phyloP scores from a whole-genome alignment of 2,797 vertebrate species.

The Hydrocynus forskahlii region DNA sequence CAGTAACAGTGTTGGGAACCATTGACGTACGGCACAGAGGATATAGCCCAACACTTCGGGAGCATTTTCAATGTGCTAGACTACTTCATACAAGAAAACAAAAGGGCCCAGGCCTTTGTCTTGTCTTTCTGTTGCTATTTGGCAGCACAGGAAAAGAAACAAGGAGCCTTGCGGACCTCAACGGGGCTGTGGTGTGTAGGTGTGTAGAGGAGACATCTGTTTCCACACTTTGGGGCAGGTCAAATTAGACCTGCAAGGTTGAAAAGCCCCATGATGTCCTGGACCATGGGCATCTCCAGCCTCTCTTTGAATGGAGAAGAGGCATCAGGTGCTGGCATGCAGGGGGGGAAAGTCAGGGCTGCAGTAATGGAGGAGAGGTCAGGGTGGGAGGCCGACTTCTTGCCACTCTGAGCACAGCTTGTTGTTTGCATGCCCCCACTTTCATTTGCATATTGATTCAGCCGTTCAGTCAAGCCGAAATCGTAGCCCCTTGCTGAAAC shows the following conservation, averaged over 20 bases:
- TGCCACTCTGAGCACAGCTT: conserved; percentile 2
- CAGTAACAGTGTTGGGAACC: neutral
- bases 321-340: neutral
- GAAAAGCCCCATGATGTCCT: neutral
- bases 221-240: conserved; percentile 5
- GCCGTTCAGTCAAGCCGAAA: conserved; percentile 17
- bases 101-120: neutral
- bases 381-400: neutral
- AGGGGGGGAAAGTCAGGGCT: neutral
- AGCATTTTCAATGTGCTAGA: neutral
- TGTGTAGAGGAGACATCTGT: conserved; percentile 19
- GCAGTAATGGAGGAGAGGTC: neutral
- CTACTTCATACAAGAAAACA: neutral
- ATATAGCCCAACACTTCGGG: neutral
- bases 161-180: conserved; percentile 26
- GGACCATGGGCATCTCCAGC: neutral
- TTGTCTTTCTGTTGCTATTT: conserved; percentile 9
- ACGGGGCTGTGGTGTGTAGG: neutral
- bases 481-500: conserved; percentile 11
- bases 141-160: neutral
- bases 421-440: conserved; percentile 9
- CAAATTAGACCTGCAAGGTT: conserved; percentile 6
- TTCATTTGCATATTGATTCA: conserved; percentile 34
- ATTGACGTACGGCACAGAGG: neutral
- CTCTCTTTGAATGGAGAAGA: neutral